Conservation (phyloP, 2,888 invertebrate species). For the Apoda limacodes region DNA sequence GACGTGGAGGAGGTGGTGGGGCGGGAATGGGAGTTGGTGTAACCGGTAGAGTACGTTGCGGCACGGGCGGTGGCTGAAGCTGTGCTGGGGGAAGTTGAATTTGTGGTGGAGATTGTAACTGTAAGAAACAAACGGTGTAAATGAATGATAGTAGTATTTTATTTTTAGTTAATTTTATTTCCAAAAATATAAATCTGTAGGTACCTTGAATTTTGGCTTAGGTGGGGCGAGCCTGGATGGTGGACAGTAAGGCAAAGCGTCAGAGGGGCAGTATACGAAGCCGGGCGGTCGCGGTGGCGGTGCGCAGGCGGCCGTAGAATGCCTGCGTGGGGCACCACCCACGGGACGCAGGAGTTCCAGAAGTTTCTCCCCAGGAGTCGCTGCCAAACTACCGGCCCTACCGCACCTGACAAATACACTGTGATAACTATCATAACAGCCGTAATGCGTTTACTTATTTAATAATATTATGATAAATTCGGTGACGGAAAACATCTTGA, state of each 20-base stretch:
- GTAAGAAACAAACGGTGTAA: conserved; percentile 12
- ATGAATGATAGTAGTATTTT: not conserved
- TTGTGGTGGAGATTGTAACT: conserved; percentile 38
- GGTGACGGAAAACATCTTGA: too few relatives aligned
- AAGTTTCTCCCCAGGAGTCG: conserved; percentile 63
- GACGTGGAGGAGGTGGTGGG: conserved; percentile 35
- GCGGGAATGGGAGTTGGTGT: conserved; percentile 39
- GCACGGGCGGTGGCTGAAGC: conserved; percentile 52
- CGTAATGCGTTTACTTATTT: too few relatives aligned
- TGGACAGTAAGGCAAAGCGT: conserved; percentile 64
- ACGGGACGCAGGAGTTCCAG: conserved; percentile 65
- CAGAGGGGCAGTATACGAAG: conserved; percentile 64
- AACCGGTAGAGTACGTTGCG: conserved; percentile 40
- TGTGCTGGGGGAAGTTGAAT: conserved; percentile 39
- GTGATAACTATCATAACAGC: too few relatives aligned
- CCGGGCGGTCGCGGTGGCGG: conserved; percentile 35
- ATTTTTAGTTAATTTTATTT: too few relatives aligned
- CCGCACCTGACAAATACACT: conserved; percentile 54
- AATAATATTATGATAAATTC: too few relatives aligned
- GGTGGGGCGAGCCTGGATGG: conserved; percentile 53
- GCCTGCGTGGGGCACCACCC: conserved; percentile 52
- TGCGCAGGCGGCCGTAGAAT: conserved; percentile 42
- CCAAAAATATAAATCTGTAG: too few relatives aligned
- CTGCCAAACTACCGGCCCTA: conserved; percentile 61
- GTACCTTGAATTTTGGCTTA: conserved; percentile 31